Evolutionary conservation across 37 sponge, comb jelly and placozoan species (phyloP), one percentile per base, ranked within the genome.

Genomic region (Trichoplax adhaerens): DNA sequence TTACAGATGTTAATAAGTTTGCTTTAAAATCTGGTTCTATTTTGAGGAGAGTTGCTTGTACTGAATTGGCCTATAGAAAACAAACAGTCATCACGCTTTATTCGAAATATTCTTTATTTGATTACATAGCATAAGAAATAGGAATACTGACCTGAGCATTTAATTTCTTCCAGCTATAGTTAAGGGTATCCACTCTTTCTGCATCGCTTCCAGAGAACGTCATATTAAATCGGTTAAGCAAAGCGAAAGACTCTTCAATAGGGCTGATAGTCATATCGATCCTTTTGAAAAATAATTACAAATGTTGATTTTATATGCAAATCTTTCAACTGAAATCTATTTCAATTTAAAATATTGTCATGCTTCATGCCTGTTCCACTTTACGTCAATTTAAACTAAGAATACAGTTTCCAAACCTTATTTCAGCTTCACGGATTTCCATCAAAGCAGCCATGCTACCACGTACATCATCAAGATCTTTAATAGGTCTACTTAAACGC

Each of bases 391-490:
- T 29, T 29, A 29, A 29, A 29, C 29, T 29, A 29, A 29, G 29
- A 29, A 29, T 29, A 29, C 29, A 29, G 29, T 29, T 29, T 29
- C 29, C 29, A 29, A 29, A 29, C 69, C 77, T 77, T 50, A 95
- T 90, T 72, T 90, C 88, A 5, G 68, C 70, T n/a, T 73, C 79
- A 49, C 91, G 67, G 68, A 95, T 81, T 65, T 87, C 81, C 65
- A 79, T 77, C 60, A 95, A 75, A 29, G 82, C 81, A 10, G 69
- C 76, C 96, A 95, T 95, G 58, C 73, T 85, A 52, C 69, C 72
- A 5, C 96, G 68, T 0, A 95, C 91, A 78, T 95, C 96, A 63
- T 95, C 96, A 54, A 95, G 76, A 56, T 95, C 96, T 75, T 88
- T 85, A 69, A 88, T 76, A 4, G 93, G 93, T 50, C 93, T 72